These are phyloP conservation scores for Musca vetustissima DNA, from an alignment of 1,140 invertebrate species.

Conservation along the genomic window DNA sequence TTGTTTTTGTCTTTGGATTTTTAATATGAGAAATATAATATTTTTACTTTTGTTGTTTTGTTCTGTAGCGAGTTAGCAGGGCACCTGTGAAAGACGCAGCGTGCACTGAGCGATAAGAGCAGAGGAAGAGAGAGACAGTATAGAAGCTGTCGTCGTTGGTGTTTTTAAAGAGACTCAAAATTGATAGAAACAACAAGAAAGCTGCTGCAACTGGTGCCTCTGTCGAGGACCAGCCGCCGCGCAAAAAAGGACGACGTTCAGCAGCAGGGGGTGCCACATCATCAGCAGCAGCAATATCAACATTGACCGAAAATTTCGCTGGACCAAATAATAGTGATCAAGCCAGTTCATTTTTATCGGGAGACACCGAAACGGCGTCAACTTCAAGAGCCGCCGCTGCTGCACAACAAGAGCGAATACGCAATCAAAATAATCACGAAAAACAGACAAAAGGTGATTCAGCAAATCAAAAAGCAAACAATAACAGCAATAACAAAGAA, in stretches of 20 bases:
- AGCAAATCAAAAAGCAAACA: constrained; percentile 28
- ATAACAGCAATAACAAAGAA: constrained; percentile 23
- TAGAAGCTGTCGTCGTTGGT: constrained; percentile 24
- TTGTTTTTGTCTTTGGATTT: too few species aligned
- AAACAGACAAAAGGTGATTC: constrained; percentile 27
- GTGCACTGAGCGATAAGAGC: constrained; percentile 22
- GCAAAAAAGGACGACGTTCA: constrained; percentile 56
- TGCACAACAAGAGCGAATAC: constrained; percentile 26
- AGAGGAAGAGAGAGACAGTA: constrained; percentile 11
- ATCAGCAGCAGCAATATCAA: constrained; percentile 10
- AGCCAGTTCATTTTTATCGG: constrained; percentile 26
- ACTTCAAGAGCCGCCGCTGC: constrained; percentile 27
- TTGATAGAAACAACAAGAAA: constrained; percentile 57
- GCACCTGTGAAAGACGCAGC: constrained; percentile 54
- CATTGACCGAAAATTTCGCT: too few species aligned
- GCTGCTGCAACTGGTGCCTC: constrained; percentile 57
- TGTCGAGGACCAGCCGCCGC: constrained; percentile 57
- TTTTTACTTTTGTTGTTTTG: too few species aligned
- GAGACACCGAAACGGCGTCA: constrained; percentile 31
- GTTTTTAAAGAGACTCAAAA: constrained; percentile 55
- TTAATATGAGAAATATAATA: too few species aligned
- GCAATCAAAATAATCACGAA: constrained; percentile 28
- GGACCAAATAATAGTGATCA: too few species aligned
- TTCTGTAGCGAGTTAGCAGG: too few species aligned
- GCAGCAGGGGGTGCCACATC: constrained; percentile 34